These are phyloP conservation scores for Alca torda DNA, from an alignment of 2,797 vertebrate genomes.

Conservation along the genomic window DNA sequence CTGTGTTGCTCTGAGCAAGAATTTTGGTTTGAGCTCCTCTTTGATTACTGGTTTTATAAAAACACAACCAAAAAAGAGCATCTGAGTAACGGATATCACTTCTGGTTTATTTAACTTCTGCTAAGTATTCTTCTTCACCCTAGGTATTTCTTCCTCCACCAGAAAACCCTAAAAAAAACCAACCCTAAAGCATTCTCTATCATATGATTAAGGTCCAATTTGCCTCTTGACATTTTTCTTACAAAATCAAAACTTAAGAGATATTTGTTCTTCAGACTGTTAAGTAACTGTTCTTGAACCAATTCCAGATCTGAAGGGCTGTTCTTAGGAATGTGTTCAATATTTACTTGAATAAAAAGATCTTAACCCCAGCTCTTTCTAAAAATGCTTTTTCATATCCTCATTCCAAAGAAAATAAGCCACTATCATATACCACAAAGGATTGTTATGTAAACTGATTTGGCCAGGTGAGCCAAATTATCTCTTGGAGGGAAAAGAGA, in stretches of 20 bases:
- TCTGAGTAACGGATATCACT: neutral
- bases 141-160: neutral
- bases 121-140: neutral
- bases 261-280: slow-evolving; percentile 9
- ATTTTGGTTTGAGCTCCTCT: neutral
- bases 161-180: neutral
- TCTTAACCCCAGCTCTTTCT: slow-evolving; percentile 13
- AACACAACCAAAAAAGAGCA: neutral
- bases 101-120: neutral
- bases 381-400: slow-evolving; percentile 33
- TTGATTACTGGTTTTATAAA: neutral
- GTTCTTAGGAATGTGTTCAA: slow-evolving; percentile 54
- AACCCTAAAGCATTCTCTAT: neutral
- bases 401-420: slow-evolving; percentile 36
- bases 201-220: neutral
- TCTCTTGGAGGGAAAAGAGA: neutral
- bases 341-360: slow-evolving; percentile 57
- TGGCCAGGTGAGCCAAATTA: neutral
- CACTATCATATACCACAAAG: neutral
- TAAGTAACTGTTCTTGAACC: slow-evolving; percentile 61
- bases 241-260: neutral
- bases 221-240: neutral
- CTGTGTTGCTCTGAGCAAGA: neutral
- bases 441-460: slow-evolving; percentile 2
- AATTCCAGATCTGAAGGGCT: slow-evolving; percentile 29